A percentile compares a stretch with the other conserved stretches of the same genome.
Conservation (phyloP, 92 coral and sea anemone genomes). For the Palythoa heliodiscus region DNA sequence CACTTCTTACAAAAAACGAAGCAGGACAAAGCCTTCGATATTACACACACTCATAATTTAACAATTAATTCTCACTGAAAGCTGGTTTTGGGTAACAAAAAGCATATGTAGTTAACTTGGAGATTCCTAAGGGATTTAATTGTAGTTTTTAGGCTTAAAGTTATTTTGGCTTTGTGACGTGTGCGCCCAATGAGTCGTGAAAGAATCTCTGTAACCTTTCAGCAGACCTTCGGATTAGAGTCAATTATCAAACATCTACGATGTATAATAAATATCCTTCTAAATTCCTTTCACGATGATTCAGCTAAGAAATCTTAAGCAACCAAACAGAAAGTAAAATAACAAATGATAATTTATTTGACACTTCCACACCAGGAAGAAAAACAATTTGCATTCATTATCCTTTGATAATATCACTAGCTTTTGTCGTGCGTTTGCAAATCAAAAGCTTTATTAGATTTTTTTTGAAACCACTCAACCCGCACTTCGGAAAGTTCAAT, state of each 20-base stretch:
- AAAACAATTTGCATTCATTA: neutral
- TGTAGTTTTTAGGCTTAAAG: constrained; percentile 34
- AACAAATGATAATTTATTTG: neutral
- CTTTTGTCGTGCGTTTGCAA: neutral
- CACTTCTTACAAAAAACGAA: neutral
- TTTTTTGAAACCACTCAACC: neutral
- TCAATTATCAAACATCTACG: neutral
- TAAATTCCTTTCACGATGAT: neutral
- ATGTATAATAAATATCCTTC: neutral
- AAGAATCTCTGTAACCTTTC: neutral
- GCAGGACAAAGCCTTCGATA: neutral
- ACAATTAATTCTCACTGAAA: neutral
- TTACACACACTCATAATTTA: neutral
- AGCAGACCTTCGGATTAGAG: constrained; percentile 18
- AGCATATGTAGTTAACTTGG: constrained; percentile 12
- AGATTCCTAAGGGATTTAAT: constrained; percentile 20
- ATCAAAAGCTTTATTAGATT: neutral
- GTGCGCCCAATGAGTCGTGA: neutral
- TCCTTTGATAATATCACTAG: neutral
- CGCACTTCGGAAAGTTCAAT: neutral
- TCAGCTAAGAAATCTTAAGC: neutral
- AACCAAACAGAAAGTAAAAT: neutral
- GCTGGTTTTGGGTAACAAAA: neutral
- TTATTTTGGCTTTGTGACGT: constrained; percentile 29
- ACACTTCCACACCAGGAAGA: neutral